phyloP scores from a whole-genome alignment of 2,888 invertebrate species.

The Phyllotreta striolata region DNA sequence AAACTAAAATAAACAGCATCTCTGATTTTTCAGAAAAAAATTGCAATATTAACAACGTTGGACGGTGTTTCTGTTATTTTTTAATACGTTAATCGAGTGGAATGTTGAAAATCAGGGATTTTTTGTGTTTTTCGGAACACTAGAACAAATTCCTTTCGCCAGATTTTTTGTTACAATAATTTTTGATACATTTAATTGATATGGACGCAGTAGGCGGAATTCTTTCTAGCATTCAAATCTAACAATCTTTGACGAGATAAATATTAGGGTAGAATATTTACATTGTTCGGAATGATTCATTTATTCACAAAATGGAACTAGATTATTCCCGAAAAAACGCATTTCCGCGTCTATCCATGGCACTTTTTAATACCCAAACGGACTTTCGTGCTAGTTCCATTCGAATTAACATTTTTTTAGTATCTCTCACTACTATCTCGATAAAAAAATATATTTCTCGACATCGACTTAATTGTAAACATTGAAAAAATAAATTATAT shows the following conservation, averaged over 20 bases:
- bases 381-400: conserved; percentile 21
- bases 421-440: conserved; percentile 40
- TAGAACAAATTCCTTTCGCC: neutral
- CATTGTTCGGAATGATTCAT: conserved; percentile 46
- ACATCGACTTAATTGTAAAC: conserved; percentile 34
- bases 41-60: conserved; percentile 45
- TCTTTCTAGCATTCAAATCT: too few species aligned
- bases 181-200: too few species aligned
- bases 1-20: conserved; percentile 48
- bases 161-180: conserved; percentile 44
- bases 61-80: conserved; percentile 45
- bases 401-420: conserved; percentile 9
- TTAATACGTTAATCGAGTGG: conserved; percentile 31
- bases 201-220: too few species aligned
- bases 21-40: conserved; percentile 38
- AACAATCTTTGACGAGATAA: neutral
- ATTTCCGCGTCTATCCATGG: conserved; percentile 41
- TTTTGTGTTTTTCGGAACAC: neutral
- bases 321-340: conserved; percentile 7
- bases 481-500: conserved; percentile 41
- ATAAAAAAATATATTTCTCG: conserved; percentile 44
- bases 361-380: conserved; percentile 38
- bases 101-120: conserved; percentile 35
- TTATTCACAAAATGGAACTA: conserved; percentile 33
- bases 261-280: conserved; percentile 23